Evolutionary conservation across 2,797 vertebrate species (phyloP).

Genomic region (Leptodactylus fallax): DNA sequence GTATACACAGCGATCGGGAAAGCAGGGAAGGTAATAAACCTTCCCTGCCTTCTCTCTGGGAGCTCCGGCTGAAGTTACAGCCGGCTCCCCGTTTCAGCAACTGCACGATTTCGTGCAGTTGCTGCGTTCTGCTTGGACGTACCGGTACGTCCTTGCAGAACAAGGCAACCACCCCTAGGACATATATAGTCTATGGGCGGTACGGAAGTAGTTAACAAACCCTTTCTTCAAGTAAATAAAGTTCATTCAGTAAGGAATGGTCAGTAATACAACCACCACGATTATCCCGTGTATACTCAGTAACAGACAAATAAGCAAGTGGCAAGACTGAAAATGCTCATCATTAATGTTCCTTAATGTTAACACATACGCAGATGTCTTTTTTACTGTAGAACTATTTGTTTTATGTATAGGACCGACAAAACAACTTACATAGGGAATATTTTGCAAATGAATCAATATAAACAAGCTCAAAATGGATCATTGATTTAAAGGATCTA

Average conservation of each 20-base stretch:
- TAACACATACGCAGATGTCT: not conserved
- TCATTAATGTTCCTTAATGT: not conserved
- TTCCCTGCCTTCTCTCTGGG: too few species aligned
- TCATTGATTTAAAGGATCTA: constrained; percentile 56
- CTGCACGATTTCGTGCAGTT: too few species aligned
- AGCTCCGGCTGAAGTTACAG: too few species aligned
- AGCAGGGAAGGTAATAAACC: too few species aligned
- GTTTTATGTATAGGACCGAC: not conserved
- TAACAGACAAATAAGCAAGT: not conserved
- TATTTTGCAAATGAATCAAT: constrained; percentile 52
- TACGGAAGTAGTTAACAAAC: too few species aligned
- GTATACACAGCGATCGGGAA: too few species aligned
- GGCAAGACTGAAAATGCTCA: not conserved
- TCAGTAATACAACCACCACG: not conserved
- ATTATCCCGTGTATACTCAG: not conserved
- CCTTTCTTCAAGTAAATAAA: not conserved
- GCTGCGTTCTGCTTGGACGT: too few species aligned
- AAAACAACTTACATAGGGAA: constrained; percentile 22
- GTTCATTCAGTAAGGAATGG: not conserved
- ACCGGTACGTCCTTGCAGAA: too few species aligned
- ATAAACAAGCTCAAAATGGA: constrained; percentile 56
- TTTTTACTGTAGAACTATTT: not conserved
- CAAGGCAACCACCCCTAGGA: too few species aligned
- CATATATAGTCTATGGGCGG: too few species aligned
- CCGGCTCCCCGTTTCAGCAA: too few species aligned